Percentiles rank a stretch among this genome's conserved stretches.
phyloP scores from a whole-genome alignment of 2,888 invertebrate genomes.

The Amphiduros pacificus region DNA sequence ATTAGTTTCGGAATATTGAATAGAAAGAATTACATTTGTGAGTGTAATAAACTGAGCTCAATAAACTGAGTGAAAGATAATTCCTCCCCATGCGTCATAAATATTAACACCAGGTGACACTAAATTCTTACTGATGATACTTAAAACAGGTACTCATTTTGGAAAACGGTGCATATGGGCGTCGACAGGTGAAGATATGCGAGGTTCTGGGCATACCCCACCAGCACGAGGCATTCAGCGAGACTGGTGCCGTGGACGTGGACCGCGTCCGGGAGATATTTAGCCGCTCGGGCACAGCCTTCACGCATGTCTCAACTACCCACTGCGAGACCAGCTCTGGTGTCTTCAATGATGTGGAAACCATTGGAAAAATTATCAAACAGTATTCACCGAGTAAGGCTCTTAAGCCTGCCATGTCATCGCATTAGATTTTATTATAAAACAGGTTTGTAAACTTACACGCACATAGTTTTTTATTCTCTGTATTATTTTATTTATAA shows the following conservation, averaged over 20 bases:
- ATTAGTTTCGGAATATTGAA: too few relatives aligned
- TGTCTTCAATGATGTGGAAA: constrained; percentile 59
- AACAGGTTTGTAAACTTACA: background rate
- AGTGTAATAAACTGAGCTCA: too few relatives aligned
- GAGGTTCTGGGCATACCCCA: constrained; percentile 49
- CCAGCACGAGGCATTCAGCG: constrained; percentile 52
- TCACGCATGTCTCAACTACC: constrained; percentile 58
- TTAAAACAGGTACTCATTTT: constrained; percentile 56
- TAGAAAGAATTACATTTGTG: too few relatives aligned
- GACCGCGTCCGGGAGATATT: constrained; percentile 40
- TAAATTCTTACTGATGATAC: background rate
- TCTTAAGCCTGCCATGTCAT: background rate
- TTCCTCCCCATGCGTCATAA: too few relatives aligned
- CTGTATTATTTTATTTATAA: constrained; percentile 37
- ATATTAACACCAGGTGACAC: background rate
- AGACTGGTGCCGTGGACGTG: constrained; percentile 49
- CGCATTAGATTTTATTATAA: background rate
- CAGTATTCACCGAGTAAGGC: constrained; percentile 41
- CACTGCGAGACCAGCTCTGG: constrained; percentile 64
- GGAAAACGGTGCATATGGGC: constrained; percentile 62
- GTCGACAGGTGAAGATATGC: constrained; percentile 60
- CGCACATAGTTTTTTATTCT: too few relatives aligned
- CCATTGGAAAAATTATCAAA: constrained; percentile 57
- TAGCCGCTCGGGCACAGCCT: constrained; percentile 41
- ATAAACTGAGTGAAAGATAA: too few relatives aligned